Conservation (phyloP, 2,888 invertebrate genomes). For the Epistrophe grossulariae region DNA sequence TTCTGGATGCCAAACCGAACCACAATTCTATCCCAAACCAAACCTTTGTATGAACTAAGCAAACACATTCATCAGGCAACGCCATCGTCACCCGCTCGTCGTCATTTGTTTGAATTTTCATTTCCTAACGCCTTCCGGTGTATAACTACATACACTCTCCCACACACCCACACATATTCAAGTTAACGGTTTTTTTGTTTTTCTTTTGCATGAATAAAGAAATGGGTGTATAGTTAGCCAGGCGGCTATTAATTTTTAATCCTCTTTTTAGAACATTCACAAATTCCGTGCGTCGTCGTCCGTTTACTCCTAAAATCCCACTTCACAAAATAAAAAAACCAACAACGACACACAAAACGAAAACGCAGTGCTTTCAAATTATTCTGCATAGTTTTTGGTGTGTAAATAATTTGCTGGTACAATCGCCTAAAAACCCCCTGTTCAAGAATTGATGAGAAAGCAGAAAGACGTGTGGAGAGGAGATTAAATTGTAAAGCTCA, state of each 20-base stretch:
- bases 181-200: constrained; percentile 40
- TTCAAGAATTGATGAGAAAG: neutral
- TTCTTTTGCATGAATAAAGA: constrained; percentile 23
- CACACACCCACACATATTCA: neutral
- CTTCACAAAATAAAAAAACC: constrained; percentile 14
- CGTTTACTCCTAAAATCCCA: constrained; percentile 27
- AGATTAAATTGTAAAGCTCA: constrained; percentile 52
- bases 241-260: constrained; percentile 48
- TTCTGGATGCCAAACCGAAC: constrained; percentile 26
- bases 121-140: constrained; percentile 72
- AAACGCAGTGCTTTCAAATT: constrained; percentile 52
- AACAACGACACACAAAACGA: constrained; percentile 8
- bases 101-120: constrained; percentile 70
- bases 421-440: constrained; percentile 35
- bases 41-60: constrained; percentile 11
- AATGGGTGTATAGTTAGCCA: constrained; percentile 31
- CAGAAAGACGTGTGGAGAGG: neutral
- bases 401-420: constrained; percentile 62
- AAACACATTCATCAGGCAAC: constrained; percentile 13
- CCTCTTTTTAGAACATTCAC: constrained; percentile 46
- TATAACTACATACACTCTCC: neutral
- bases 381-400: constrained; percentile 74
- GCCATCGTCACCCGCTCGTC: constrained; percentile 15
- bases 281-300: constrained; percentile 25
- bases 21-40: constrained; percentile 41